phyloP scores from a whole-genome alignment of 1,140 invertebrate species.

The Zaprionus nigranus region DNA sequence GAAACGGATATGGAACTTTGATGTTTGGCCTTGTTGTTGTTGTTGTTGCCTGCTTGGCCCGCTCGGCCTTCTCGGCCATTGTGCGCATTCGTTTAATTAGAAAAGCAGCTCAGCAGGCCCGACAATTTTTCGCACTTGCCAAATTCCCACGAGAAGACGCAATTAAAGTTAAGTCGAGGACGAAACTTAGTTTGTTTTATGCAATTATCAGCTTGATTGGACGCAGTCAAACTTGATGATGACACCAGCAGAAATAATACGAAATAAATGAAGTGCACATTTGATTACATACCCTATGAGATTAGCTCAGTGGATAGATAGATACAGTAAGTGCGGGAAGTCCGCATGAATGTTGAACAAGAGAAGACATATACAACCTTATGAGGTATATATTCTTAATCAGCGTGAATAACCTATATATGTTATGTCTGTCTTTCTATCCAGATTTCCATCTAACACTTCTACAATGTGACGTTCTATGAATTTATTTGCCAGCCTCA shows the following conservation, averaged over 20 bases:
- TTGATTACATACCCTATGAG: not conserved
- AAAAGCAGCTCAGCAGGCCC: constrained; percentile 50
- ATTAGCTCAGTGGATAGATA: not conserved
- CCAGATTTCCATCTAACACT: too few species aligned
- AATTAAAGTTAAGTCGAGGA: constrained; percentile 4
- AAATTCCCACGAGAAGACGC: constrained; percentile 19
- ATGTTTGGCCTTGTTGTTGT: constrained; percentile 20
- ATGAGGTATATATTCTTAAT: not conserved
- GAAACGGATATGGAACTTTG: constrained; percentile 75
- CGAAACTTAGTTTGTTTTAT: not conserved
- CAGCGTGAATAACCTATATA: too few species aligned
- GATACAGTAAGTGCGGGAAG: not conserved
- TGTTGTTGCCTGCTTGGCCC: too few species aligned
- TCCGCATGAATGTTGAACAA: not conserved
- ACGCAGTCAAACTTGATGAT: not conserved
- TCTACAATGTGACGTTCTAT: too few species aligned
- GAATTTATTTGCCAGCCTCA: too few species aligned
- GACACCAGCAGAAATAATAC: not conserved
- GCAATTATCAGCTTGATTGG: constrained; percentile 3
- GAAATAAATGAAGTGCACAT: not conserved
- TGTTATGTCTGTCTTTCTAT: too few species aligned
- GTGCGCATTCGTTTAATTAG: constrained; percentile 74
- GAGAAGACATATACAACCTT: not conserved
- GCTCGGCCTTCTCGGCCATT: constrained; percentile 27
- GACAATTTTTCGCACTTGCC: constrained; percentile 62